Percentiles rank a stretch among this genome's conserved stretches.
Evolutionary conservation across 2,888 invertebrate species (phyloP).

Genomic region (Cordilura impudica): DNA sequence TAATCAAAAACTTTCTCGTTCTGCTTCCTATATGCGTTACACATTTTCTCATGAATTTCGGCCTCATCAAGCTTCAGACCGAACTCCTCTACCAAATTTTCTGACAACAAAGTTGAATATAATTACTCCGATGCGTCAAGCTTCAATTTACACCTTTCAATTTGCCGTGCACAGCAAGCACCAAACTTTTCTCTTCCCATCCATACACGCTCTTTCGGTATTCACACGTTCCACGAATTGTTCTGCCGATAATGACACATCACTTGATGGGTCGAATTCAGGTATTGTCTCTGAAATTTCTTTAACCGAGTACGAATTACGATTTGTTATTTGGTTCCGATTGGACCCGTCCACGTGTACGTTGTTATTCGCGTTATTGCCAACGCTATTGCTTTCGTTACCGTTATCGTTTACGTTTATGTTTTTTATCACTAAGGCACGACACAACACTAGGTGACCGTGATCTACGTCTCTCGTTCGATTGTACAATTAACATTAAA

Average conservation of each 20-base stretch:
- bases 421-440: no score
- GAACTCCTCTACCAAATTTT: conserved; percentile 30
- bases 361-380: no score
- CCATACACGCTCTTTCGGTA: conserved; percentile 6
- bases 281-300: conserved; percentile 41
- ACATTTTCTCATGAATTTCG: conserved; percentile 45
- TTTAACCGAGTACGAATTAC: neutral
- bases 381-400: no score
- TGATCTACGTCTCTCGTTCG: no score
- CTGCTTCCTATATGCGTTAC: conserved; percentile 2
- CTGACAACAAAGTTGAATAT: conserved; percentile 1
- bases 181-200: conserved; percentile 32
- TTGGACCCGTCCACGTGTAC: no score
- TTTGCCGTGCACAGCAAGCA: conserved; percentile 34
- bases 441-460: no score
- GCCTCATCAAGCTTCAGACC: conserved; percentile 26
- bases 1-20: conserved; percentile 38
- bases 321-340: no score
- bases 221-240: no score
- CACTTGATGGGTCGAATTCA: conserved; percentile 20
- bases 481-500: no score
- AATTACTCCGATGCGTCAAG: conserved; percentile 3
- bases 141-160: conserved; percentile 39
- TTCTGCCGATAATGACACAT: no score
- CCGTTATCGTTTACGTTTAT: no score